Percentiles rank a stretch among this genome's conserved stretches.
These are phyloP conservation scores for Acanthosoma haemorrhoidale DNA, from an alignment of 2,888 invertebrate species.

Conservation along the genomic window DNA sequence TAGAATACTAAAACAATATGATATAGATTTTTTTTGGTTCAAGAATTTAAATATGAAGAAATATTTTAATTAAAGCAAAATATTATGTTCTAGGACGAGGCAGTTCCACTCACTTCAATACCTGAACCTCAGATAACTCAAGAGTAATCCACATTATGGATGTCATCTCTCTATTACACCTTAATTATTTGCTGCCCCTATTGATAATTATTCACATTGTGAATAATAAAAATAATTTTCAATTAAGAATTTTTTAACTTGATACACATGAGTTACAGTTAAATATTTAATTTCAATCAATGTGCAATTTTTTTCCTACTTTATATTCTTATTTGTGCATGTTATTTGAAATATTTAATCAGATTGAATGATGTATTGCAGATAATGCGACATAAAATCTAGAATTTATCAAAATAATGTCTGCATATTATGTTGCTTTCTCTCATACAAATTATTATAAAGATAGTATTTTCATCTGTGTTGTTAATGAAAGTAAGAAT, in stretches of 20 bases:
- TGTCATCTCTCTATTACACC: neutral
- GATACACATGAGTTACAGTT: neutral
- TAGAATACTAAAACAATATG: no score
- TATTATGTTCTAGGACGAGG: conserved; percentile 35
- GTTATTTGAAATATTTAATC: no score
- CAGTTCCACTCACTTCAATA: conserved; percentile 34
- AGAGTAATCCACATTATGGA: conserved; percentile 10
- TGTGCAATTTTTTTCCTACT: neutral
- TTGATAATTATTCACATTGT: neutral
- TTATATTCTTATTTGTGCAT: no score
- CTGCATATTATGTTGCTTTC: neutral
- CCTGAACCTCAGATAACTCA: conserved; percentile 20
- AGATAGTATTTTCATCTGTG: neutral
- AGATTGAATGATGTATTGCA: no score
- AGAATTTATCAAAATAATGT: neutral
- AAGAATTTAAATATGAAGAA: neutral
- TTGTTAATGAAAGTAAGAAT: neutral
- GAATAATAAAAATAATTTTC: neutral
- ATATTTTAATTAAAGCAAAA: neutral
- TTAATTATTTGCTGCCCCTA: neutral
- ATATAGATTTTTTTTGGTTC: neutral
- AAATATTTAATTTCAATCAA: neutral
- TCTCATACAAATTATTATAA: no score
- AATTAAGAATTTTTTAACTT: neutral
- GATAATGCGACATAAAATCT: neutral